phyloP scores from a whole-genome alignment of 2,113 vertebrate species.

The Sinocyclocheilus grahami region DNA sequence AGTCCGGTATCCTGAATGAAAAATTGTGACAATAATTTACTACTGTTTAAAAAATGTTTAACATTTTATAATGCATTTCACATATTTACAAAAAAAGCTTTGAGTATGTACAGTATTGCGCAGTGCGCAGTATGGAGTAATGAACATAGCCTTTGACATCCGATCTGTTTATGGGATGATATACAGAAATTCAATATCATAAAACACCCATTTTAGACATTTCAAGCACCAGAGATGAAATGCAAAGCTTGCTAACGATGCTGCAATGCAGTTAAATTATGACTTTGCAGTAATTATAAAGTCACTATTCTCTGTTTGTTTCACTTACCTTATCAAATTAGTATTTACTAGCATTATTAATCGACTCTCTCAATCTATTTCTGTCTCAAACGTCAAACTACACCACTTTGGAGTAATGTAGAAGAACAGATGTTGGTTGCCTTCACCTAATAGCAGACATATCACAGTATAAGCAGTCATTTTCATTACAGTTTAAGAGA shows the following conservation, averaged over 20 bases:
- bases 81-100: background rate
- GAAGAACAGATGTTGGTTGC: background rate
- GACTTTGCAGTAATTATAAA: slow-evolving; percentile 4
- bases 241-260: background rate
- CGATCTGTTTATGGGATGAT: background rate
- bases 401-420: background rate
- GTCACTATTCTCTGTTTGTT: background rate
- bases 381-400: background rate
- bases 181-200: background rate
- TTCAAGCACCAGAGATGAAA: background rate
- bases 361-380: background rate
- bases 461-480: no score
- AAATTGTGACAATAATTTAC: background rate
- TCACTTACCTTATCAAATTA: background rate
- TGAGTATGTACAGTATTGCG: background rate
- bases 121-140: background rate
- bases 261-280: background rate
- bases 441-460: background rate
- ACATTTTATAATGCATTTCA: background rate
- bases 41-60: background rate
- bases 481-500: slow-evolving; percentile 3
- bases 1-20: background rate
- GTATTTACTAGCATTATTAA: background rate
- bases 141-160: background rate
- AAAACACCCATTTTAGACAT: background rate